These are phyloP conservation scores for Meleagris gallopavo DNA, from an alignment of 2,113 vertebrate species.

Conservation along the genomic window DNA sequence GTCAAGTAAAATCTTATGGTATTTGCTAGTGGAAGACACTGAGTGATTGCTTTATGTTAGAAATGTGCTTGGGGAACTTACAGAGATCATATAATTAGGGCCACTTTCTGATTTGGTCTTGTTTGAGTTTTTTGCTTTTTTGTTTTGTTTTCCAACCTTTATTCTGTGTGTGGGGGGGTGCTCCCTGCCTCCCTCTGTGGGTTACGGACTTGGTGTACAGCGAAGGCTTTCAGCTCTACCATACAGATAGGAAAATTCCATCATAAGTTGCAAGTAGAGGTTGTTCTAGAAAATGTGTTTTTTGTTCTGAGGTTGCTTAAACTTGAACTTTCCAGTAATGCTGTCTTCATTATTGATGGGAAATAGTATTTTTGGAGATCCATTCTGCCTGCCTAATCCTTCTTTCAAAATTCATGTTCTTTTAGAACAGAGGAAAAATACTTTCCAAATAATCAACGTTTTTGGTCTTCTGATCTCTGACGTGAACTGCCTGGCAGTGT, in stretches of 20 bases:
- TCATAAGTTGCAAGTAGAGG: not conserved
- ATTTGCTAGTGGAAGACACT: not conserved
- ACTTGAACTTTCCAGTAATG: not conserved
- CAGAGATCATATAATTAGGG: not conserved
- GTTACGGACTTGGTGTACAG: not conserved
- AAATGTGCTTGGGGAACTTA: not conserved
- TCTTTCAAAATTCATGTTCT: not conserved
- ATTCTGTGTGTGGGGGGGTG: not conserved
- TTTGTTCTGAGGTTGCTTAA: not conserved
- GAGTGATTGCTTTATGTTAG: not conserved
- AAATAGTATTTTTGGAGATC: not conserved
- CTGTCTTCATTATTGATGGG: not conserved
- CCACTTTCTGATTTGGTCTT: not conserved
- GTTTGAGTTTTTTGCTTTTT: not conserved
- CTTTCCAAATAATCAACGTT: not conserved
- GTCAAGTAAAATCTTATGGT: not conserved
- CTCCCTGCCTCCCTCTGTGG: not conserved
- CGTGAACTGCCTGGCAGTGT: not conserved
- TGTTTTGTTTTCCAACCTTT: not conserved
- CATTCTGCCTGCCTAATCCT: not conserved
- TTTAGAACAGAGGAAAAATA: not conserved
- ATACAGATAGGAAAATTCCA: fast-evolving
- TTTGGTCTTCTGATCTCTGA: not conserved
- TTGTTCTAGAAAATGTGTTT: not conserved
- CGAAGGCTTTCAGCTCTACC: not conserved